Conservation (phyloP, 2,113 vertebrate genomes). For the Leucosticte australis region DNA sequence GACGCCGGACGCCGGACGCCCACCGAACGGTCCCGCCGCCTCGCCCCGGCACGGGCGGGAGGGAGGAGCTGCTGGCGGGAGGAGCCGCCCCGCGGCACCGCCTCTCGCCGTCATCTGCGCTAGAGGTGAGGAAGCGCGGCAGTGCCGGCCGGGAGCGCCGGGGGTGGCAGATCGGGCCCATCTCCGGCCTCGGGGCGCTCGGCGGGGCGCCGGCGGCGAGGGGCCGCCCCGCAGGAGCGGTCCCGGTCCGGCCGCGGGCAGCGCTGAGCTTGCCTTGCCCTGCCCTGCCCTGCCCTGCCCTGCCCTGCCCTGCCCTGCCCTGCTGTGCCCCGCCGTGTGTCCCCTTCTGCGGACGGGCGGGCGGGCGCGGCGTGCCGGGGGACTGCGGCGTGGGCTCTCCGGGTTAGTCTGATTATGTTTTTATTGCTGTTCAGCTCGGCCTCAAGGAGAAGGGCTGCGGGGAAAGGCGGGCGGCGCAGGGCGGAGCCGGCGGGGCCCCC, state of each 20-base stretch:
- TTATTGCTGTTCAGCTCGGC: neutral
- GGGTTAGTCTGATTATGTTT: neutral
- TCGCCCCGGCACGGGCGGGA: neutral
- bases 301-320: neutral
- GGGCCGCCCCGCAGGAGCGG: neutral
- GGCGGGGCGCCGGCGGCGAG: neutral
- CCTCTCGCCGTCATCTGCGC: neutral
- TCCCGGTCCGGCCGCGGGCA: neutral
- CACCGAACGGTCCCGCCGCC: rapidly evolving
- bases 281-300: neutral
- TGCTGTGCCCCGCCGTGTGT: neutral
- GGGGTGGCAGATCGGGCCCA: rapidly evolving
- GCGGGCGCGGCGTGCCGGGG: too few relatives aligned
- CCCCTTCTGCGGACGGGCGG: neutral
- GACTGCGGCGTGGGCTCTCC: neutral
- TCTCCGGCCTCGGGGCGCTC: too few relatives aligned
- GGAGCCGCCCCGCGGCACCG: neutral
- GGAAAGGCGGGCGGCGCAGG: neutral
- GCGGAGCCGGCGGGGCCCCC: neutral
- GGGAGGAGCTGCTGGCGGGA: neutral
- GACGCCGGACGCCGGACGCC: rapidly evolving
- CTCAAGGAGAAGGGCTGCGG: neutral
- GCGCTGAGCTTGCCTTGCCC: neutral
- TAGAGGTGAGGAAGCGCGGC: neutral
- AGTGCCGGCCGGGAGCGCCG: neutral